Conservation (phyloP, 1,140 invertebrate genomes). For the Elysia chlorotica region DNA sequence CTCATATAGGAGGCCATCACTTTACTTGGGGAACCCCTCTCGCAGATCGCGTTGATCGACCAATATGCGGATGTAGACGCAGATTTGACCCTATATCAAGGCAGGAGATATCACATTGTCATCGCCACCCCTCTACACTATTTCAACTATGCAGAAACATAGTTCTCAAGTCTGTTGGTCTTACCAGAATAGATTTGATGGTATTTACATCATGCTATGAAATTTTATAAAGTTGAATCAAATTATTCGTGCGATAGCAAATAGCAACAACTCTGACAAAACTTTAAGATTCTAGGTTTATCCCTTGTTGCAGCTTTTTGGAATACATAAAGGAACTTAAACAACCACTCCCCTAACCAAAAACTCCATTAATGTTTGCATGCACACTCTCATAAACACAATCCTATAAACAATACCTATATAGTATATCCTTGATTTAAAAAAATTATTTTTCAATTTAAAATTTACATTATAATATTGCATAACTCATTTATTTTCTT, state of each 20-base stretch:
- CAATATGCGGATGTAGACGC: neutral
- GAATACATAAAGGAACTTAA: too few relatives aligned
- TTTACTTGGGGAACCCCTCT: neutral
- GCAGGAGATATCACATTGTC: neutral
- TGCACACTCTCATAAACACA: too few relatives aligned
- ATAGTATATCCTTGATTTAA: too few relatives aligned
- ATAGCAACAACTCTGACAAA: neutral
- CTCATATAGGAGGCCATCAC: too few relatives aligned
- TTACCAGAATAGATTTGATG: neutral
- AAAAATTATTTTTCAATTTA: too few relatives aligned
- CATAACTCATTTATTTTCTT: too few relatives aligned
- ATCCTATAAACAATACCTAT: too few relatives aligned
- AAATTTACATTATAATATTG: too few relatives aligned
- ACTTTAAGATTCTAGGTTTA: neutral
- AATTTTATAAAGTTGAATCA: neutral
- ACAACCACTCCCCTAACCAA: too few relatives aligned
- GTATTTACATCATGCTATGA: too few relatives aligned
- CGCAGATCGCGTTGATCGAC: conserved; percentile 4
- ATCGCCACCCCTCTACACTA: neutral
- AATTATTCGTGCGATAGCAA: neutral
- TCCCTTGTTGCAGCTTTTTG: too few relatives aligned
- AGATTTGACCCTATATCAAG: conserved; percentile 8
- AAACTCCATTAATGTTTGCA: too few relatives aligned
- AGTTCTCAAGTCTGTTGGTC: neutral
- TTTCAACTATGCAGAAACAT: neutral